Conservation (phyloP, 2,797 vertebrate species). For the Spinus pinus region DNA sequence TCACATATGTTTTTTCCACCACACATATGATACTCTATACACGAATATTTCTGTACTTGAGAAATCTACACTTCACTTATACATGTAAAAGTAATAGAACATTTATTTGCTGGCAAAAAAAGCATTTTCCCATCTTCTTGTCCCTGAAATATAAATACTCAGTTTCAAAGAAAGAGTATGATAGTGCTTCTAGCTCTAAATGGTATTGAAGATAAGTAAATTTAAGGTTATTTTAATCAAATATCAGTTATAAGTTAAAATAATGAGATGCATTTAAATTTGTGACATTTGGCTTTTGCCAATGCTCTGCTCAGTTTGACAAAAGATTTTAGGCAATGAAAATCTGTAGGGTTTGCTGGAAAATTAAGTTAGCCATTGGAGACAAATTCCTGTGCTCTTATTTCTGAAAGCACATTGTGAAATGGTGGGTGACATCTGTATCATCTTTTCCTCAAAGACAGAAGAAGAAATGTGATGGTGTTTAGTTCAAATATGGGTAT, state of each 20-base stretch:
- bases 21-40: background rate
- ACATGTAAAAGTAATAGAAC: background rate
- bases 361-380: background rate
- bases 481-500: background rate
- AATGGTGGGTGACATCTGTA: background rate
- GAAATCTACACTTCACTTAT: background rate
- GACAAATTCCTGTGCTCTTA: background rate
- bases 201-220: background rate
- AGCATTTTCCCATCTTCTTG: background rate
- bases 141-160: background rate
- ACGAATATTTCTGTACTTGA: background rate
- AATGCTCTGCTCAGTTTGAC: background rate
- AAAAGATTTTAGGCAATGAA: background rate
- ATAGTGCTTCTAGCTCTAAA: background rate
- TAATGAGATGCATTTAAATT: background rate
- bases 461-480: background rate
- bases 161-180: background rate
- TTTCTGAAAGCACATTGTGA: background rate
- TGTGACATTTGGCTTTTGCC: background rate
- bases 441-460: background rate
- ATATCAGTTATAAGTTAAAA: background rate
- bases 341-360: background rate
- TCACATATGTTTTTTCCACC: rapidly evolving
- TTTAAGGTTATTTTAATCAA: background rate
- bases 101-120: background rate